A percentile compares a stretch with the other conserved stretches of the same genome.
These are phyloP conservation scores for Chloropsis hardwickii DNA, from an alignment of 2,113 vertebrate species.

Conservation along the genomic window DNA sequence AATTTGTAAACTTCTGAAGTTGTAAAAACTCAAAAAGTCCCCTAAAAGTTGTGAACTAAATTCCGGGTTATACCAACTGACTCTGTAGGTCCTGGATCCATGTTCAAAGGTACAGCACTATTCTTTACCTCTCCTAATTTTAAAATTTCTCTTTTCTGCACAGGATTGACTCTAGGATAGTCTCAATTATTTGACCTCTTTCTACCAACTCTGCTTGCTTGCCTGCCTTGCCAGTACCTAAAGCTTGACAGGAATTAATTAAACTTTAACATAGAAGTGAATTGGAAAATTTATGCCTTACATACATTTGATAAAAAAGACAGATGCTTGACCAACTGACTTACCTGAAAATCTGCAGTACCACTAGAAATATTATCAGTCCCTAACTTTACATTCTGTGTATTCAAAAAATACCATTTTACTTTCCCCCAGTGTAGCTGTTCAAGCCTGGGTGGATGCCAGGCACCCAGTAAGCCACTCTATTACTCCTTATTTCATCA, in stretches of 20 bases:
- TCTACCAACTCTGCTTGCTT: background rate
- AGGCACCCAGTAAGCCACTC: background rate
- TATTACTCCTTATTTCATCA: background rate
- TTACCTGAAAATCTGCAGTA: background rate
- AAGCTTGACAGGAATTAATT: background rate
- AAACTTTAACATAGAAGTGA: background rate
- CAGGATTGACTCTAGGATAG: background rate
- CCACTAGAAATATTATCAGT: background rate
- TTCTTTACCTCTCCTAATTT: background rate
- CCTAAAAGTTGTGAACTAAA: background rate
- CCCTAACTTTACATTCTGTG: background rate
- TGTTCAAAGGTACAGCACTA: background rate
- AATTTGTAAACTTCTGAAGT: background rate
- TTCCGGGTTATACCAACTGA: background rate
- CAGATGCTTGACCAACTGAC: background rate
- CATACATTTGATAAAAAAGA: background rate
- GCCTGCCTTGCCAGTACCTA: background rate
- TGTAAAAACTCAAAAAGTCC: background rate
- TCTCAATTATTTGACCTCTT: background rate
- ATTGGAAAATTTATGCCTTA: background rate
- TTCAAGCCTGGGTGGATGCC: background rate
- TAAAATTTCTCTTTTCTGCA: background rate
- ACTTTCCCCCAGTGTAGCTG: background rate
- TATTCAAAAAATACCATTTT: background rate
- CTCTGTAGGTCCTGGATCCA: fast-evolving